These are phyloP conservation scores for Pogonocichla stellata DNA, from an alignment of 2,113 vertebrate species.

Conservation along the genomic window DNA sequence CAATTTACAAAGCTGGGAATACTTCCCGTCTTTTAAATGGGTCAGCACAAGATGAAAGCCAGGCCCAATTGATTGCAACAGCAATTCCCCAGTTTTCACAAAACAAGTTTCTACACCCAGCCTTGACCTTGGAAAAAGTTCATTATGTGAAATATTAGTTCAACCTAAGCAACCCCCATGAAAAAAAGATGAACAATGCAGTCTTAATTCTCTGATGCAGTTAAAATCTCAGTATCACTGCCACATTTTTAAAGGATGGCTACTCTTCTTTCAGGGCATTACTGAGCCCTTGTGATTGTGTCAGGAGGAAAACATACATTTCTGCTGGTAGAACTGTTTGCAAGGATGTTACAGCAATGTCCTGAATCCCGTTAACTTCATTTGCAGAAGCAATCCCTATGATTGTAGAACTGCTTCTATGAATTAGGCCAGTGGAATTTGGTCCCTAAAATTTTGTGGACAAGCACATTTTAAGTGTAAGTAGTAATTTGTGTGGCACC, in stretches of 20 bases:
- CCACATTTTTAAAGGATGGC: neutral
- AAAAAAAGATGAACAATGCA: neutral
- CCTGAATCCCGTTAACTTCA: neutral
- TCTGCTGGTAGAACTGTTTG: neutral
- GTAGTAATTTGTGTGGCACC: neutral
- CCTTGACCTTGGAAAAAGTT: neutral
- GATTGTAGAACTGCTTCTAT: neutral
- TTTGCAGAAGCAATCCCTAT: neutral
- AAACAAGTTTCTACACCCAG: neutral
- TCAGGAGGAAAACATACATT: neutral
- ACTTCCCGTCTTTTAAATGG: neutral
- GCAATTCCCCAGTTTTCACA: neutral
- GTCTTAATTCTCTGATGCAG: neutral
- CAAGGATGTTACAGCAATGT: neutral
- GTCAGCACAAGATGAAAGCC: neutral
- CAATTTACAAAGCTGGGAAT: neutral
- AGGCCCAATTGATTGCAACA: neutral
- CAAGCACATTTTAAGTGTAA: neutral
- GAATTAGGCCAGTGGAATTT: neutral
- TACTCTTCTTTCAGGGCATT: neutral
- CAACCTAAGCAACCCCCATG: neutral
- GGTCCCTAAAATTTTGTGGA: neutral
- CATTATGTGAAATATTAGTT: neutral
- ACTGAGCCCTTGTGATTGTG: accelerated
- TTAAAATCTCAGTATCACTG: neutral